Evolutionary conservation across 2,888 invertebrate genomes (phyloP).

Genomic region (Drosophila paramelanica): DNA sequence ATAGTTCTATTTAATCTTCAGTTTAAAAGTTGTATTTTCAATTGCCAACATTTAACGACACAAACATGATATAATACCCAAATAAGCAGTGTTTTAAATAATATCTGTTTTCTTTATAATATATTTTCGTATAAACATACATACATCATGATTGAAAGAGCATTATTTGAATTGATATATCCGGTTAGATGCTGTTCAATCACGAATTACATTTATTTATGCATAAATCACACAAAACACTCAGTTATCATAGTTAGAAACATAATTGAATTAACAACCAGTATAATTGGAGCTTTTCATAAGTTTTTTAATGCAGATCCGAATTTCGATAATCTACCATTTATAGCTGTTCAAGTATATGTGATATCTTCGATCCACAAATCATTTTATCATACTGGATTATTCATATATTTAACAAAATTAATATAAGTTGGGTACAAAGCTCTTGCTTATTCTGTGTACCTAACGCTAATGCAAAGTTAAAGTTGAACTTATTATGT

Average conservation of each 20-base stretch:
- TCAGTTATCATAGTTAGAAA: conserved; percentile 12
- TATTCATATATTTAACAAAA: neutral
- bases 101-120: conserved; percentile 16
- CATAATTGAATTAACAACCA: conserved; percentile 6
- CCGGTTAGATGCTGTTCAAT: conserved; percentile 14
- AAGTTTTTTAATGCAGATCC: too few species aligned
- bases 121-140: conserved; percentile 4
- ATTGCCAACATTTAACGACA: conserved; percentile 54
- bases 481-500: conserved; percentile 7
- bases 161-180: neutral
- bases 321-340: too few species aligned
- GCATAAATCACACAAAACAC: conserved; percentile 6
- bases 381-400: neutral
- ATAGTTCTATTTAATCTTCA: conserved; percentile 6
- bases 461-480: conserved; percentile 1
- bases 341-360: neutral
- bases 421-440: neutral
- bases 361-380: neutral
- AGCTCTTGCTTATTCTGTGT: neutral
- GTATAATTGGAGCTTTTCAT: neutral
- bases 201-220: conserved; percentile 27
- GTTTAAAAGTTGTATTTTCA: conserved; percentile 43
- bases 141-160: conserved; percentile 9
- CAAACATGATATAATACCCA: conserved; percentile 43
- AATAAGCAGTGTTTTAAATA: conserved; percentile 33